Conservation (phyloP, 2,888 invertebrate species). For the Formica aserva region DNA sequence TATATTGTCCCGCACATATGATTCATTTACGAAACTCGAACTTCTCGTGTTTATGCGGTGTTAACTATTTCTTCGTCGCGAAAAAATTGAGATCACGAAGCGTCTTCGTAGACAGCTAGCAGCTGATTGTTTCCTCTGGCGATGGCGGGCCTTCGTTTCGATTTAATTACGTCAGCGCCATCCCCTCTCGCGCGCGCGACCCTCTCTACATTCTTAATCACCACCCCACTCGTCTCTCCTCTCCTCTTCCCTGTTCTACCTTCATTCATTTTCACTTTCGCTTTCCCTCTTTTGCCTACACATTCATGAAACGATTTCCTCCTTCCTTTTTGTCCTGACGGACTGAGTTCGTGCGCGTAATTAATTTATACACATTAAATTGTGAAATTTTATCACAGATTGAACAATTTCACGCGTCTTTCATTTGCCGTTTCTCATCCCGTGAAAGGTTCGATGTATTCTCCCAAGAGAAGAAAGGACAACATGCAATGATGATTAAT, state of each 20-base stretch:
- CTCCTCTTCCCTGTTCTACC: conserved; percentile 41
- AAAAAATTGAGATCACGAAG: conserved; percentile 63
- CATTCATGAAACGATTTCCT: conserved; percentile 19
- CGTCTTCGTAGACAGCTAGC: conserved; percentile 73
- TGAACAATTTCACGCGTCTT: conserved; percentile 8
- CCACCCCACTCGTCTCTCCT: conserved; percentile 54
- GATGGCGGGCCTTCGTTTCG: conserved; percentile 71
- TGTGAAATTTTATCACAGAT: neutral
- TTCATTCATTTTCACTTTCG: conserved; percentile 67
- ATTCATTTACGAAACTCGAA: neutral
- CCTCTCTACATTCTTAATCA: conserved; percentile 73
- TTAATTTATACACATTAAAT: conserved; percentile 21
- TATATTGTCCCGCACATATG: neutral
- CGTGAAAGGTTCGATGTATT: neutral
- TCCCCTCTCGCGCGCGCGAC: conserved; percentile 65
- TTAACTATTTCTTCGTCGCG: neutral
- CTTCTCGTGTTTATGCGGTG: neutral
- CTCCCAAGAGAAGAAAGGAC: conserved; percentile 16
- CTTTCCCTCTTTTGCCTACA: conserved; percentile 63
- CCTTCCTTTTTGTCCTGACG: conserved; percentile 19
- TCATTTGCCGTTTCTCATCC: neutral
- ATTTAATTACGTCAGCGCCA: conserved; percentile 78
- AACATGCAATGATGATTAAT: conserved; percentile 11
- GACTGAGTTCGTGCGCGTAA: conserved; percentile 40
- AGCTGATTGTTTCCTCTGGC: conserved; percentile 79